Conservation (phyloP, 2,113 vertebrate species). For the Naja naja region DNA sequence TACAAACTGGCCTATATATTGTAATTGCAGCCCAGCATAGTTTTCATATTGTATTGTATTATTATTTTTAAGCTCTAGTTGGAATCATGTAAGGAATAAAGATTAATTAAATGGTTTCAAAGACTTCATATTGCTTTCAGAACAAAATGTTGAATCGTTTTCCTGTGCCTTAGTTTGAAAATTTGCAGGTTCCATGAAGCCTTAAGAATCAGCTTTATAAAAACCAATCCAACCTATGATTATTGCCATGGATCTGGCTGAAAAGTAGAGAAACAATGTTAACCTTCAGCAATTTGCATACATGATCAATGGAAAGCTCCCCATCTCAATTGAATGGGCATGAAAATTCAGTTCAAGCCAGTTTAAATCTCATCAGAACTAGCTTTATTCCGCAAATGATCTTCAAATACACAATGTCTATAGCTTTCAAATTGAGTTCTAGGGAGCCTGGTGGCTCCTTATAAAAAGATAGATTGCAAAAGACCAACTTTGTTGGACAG, state of each 20-base stretch:
- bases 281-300: too few relatives aligned
- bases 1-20: not conserved
- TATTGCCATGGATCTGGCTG: not conserved
- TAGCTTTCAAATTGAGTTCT: not conserved
- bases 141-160: not conserved
- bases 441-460: not conserved
- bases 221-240: not conserved
- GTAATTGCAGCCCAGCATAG: not conserved
- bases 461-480: not conserved
- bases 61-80: not conserved
- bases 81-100: not conserved
- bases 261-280: not conserved
- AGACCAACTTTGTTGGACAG: not conserved
- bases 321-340: not conserved
- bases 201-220: not conserved
- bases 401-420: not conserved
- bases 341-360: not conserved
- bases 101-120: not conserved
- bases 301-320: not conserved
- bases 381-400: not conserved
- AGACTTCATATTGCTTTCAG: too few relatives aligned
- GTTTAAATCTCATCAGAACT: not conserved
- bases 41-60: not conserved
- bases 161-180: not conserved
- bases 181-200: not conserved